A percentile compares a stretch with the other conserved stretches of the same genome.
Conservation (phyloP, 2,113 vertebrate species). For the Thryonomys swinderianus region DNA sequence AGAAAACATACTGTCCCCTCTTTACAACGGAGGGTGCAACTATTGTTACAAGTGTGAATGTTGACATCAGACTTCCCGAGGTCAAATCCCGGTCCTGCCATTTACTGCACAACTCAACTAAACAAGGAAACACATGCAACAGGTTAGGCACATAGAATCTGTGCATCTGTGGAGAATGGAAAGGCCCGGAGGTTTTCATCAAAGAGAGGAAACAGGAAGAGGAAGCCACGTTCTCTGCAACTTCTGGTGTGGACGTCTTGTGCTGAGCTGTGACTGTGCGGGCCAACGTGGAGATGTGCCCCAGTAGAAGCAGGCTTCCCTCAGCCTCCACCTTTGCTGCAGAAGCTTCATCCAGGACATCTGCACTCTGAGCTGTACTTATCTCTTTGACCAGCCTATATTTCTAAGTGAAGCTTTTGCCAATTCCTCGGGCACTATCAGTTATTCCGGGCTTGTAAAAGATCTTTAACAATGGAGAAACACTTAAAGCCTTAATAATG, state of each 20-base stretch:
- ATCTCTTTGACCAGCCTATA: constrained; percentile 67
- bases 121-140: neutral
- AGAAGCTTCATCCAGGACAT: neutral
- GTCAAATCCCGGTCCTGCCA: neutral
- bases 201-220: neutral
- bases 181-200: neutral
- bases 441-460: constrained; percentile 77
- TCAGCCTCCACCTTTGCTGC: neutral
- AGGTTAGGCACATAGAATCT: neutral
- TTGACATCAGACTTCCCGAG: neutral
- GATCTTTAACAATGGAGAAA: constrained; percentile 80
- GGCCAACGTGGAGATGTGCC: accelerated
- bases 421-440: constrained; percentile 70
- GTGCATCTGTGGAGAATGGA: neutral
- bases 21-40: too few species aligned
- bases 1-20: neutral
- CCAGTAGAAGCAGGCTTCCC: accelerated
- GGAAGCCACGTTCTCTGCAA: neutral
- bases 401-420: constrained; percentile 76
- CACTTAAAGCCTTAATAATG: constrained; percentile 79
- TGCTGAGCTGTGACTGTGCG: neutral
- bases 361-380: neutral
- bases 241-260: neutral
- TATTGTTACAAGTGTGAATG: neutral
- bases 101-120: neutral